These are phyloP conservation scores for Eunapius fragilis DNA, from an alignment of 37 sponge, comb jelly and placozoan species.

Conservation along the genomic window DNA sequence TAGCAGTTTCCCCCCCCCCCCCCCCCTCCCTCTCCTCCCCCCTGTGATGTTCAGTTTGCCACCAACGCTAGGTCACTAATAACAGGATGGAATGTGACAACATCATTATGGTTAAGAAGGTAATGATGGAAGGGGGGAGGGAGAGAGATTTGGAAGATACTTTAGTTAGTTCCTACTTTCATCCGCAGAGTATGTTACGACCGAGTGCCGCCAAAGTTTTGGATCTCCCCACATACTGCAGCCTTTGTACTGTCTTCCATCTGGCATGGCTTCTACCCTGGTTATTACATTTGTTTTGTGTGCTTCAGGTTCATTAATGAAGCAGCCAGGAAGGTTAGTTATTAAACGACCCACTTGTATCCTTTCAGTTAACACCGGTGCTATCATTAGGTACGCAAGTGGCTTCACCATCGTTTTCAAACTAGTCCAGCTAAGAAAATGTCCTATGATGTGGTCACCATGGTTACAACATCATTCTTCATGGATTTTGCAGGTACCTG, in stretches of 20 bases:
- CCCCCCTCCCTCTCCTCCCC: not conserved
- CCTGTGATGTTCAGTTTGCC: conserved; percentile 28
- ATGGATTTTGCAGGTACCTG: conserved; percentile 24
- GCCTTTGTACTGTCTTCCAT: conserved; percentile 76
- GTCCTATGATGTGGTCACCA: conserved; percentile 71
- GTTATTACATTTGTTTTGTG: conserved; percentile 79
- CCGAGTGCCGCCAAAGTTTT: not conserved
- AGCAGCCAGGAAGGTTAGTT: conserved; percentile 75
- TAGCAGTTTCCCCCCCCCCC: not conserved
- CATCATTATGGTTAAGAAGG: conserved; percentile 80
- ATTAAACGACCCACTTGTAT: not conserved
- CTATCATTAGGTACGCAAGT: conserved; percentile 51
- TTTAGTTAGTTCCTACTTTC: not conserved
- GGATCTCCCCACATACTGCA: conserved; percentile 22
- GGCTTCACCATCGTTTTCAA: conserved; percentile 62
- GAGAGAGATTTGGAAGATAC: not conserved
- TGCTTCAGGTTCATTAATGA: conserved; percentile 29
- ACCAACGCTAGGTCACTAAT: conserved; percentile 31
- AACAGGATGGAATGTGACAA: conserved; percentile 66
- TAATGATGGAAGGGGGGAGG: not conserved
- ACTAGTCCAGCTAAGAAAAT: conserved; percentile 34
- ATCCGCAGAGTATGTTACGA: conserved; percentile 55
- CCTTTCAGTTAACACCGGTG: not conserved
- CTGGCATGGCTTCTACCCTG: conserved; percentile 96
- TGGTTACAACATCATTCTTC: conserved; percentile 37